Percentiles rank a stretch among this genome's conserved stretches.
phyloP scores from a whole-genome alignment of 1,140 invertebrate genomes.

The Panulirus ornatus region DNA sequence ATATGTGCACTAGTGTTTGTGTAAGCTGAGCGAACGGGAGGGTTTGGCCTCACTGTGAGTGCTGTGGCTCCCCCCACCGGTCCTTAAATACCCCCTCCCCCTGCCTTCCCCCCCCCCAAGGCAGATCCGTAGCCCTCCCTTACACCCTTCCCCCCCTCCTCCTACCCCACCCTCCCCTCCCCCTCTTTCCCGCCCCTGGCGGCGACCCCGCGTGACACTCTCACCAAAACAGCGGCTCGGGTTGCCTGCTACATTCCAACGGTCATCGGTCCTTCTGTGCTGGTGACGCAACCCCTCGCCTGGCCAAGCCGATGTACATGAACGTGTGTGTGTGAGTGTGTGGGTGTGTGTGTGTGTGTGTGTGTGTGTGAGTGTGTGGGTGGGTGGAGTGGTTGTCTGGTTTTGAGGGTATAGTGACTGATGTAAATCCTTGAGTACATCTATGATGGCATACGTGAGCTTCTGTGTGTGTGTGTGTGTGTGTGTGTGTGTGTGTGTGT shows the following conservation, averaged over 20 bases:
- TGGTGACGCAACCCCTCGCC: background rate
- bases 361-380: background rate
- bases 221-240: conserved; percentile 2
- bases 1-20: background rate
- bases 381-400: background rate
- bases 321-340: background rate
- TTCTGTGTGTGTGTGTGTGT: no score
- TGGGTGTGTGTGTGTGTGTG: background rate
- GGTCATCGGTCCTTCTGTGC: conserved; percentile 6
- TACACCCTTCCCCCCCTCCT: background rate
- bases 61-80: background rate
- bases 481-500: no score
- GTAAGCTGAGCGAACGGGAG: background rate
- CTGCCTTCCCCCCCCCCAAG: background rate
- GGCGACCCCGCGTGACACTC: background rate
- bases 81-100: background rate
- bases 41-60: background rate
- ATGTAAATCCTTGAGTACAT: no score
- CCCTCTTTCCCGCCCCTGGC: background rate
- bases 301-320: no score
- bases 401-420: background rate
- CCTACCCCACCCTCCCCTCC: background rate
- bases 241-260: background rate
- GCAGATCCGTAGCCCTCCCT: background rate
- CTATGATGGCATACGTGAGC: no score